These are phyloP conservation scores for Motacilla tschutschensis DNA, from an alignment of 2,113 vertebrate genomes.

Conservation along the genomic window DNA sequence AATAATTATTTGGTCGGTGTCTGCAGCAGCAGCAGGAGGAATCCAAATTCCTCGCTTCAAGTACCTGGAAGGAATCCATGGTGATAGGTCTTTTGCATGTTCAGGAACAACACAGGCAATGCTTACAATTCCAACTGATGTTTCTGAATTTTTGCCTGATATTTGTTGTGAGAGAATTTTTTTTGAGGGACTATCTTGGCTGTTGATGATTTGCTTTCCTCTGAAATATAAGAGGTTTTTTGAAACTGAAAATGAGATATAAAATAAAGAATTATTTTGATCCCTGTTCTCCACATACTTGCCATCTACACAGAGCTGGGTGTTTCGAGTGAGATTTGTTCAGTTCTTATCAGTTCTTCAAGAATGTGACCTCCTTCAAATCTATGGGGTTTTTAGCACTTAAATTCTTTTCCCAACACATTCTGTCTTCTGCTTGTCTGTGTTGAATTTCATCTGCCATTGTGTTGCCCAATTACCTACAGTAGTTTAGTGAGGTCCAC, in stretches of 20 bases:
- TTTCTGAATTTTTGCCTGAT: neutral
- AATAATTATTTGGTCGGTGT: neutral
- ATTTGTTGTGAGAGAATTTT: neutral
- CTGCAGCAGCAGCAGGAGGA: neutral
- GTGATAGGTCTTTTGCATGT: neutral
- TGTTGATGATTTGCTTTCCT: neutral
- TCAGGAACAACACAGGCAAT: neutral
- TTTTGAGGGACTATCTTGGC: neutral
- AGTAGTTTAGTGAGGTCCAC: conserved; percentile 8
- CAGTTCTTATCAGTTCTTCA: neutral
- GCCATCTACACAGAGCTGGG: neutral
- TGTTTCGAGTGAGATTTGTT: neutral
- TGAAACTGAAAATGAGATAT: neutral
- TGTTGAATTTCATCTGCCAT: conserved; percentile 35
- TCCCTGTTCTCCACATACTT: neutral
- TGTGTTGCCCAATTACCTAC: conserved; percentile 40
- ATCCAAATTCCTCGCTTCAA: neutral
- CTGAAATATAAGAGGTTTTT: neutral
- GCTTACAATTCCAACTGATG: neutral
- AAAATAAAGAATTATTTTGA: neutral
- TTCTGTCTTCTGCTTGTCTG: neutral
- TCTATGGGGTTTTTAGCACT: conserved; percentile 2
- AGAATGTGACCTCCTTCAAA: neutral
- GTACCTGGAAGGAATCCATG: neutral
- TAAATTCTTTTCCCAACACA: conserved; percentile 32